Percentiles rank a stretch among this genome's conserved stretches.
phyloP scores from a whole-genome alignment of 2,888 invertebrate species.

The Tanytarsus gracilentus region DNA sequence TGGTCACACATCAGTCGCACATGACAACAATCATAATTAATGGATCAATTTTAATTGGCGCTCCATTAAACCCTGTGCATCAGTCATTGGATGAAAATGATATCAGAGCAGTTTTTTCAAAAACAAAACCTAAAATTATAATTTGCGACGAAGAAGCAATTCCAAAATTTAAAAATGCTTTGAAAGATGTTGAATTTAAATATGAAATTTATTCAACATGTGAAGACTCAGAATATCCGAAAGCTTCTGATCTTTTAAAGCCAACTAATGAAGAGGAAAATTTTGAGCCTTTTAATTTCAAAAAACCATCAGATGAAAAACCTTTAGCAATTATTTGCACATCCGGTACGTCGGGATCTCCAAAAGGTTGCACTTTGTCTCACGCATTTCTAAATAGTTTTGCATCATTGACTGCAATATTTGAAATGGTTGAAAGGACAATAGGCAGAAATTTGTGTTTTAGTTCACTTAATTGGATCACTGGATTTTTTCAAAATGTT shows the following conservation, averaged over 20 bases:
- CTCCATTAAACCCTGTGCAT: slow-evolving; percentile 37
- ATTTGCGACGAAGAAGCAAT: not conserved
- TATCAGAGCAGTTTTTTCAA: not conserved
- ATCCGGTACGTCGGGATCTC: not conserved
- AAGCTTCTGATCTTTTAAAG: not conserved
- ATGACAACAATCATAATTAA: slow-evolving; percentile 35
- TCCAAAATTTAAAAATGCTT: not conserved
- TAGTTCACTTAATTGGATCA: slow-evolving; percentile 3
- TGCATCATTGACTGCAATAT: too few species aligned
- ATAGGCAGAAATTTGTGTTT: too few species aligned
- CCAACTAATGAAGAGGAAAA: slow-evolving; percentile 5
- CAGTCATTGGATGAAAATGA: slow-evolving; percentile 12
- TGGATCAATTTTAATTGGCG: slow-evolving; percentile 35
- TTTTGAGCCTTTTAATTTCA: slow-evolving; percentile 7
- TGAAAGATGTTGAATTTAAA: not conserved
- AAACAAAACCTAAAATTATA: not conserved
- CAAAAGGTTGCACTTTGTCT: not conserved
- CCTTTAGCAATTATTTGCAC: slow-evolving; percentile 3
- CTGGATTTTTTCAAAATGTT: not conserved
- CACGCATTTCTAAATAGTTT: not conserved
- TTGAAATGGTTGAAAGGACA: too few species aligned
- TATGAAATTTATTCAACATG: slow-evolving; percentile 2
- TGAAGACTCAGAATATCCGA: not conserved
- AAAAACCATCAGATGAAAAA: not conserved
- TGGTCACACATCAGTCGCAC: slow-evolving; percentile 37